Evolutionary conservation across 2,888 invertebrate genomes (phyloP).

Genomic region (Phaedon cochleariae): DNA sequence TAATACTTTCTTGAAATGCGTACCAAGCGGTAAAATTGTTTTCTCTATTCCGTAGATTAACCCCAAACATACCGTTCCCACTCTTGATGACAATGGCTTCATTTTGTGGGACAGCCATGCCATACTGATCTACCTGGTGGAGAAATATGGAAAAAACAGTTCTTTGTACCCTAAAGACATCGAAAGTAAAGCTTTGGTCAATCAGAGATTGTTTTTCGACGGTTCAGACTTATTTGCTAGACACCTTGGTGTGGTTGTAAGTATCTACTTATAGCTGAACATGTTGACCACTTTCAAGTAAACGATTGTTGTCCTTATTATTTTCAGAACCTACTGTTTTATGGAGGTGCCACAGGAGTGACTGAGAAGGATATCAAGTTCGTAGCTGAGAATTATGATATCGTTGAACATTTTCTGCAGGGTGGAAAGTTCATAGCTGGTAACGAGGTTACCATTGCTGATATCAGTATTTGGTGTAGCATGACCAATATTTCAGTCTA

Average conservation of each 20-base stretch:
- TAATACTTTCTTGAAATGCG: no score
- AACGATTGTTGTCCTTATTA: no score
- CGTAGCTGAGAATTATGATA: not conserved
- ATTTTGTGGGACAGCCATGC: constrained; percentile 64
- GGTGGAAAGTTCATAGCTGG: constrained; percentile 23
- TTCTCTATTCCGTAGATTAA: constrained; percentile 62
- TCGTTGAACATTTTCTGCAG: constrained; percentile 12
- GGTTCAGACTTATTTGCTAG: constrained; percentile 37
- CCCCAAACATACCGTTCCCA: constrained; percentile 68
- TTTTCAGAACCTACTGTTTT: not conserved
- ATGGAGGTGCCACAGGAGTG: not conserved
- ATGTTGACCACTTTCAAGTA: no score
- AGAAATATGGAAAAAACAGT: constrained; percentile 66
- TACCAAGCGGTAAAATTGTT: no score
- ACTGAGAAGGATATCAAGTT: not conserved
- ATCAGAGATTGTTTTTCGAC: constrained; percentile 66
- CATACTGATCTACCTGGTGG: constrained; percentile 64
- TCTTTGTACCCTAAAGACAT: constrained; percentile 66
- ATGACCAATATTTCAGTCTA: constrained; percentile 19
- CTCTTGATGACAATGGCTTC: constrained; percentile 67
- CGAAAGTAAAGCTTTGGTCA: constrained; percentile 62
- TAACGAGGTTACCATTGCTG: constrained; percentile 25
- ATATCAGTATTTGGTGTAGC: constrained; percentile 28
- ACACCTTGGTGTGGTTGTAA: not conserved
- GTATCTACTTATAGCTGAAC: not conserved